phyloP scores from a whole-genome alignment of 2,888 invertebrate species.

The Fabriciana adippe region DNA sequence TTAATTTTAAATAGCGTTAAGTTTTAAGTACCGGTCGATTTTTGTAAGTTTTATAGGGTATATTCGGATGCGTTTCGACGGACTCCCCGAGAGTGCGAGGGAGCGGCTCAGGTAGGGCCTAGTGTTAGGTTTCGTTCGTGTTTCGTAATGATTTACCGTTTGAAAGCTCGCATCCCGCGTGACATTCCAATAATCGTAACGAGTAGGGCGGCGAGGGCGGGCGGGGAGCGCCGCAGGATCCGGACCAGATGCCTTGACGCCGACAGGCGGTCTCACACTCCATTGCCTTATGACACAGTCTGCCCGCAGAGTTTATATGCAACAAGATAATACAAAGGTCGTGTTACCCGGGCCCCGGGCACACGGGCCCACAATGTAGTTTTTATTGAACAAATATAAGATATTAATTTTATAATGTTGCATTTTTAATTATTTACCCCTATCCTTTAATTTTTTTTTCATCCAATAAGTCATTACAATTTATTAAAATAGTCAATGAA shows the following conservation, averaged over 20 bases:
- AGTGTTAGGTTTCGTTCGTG: slow-evolving; percentile 72
- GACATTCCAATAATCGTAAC: slow-evolving; percentile 80
- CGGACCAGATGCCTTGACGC: slow-evolving; percentile 70
- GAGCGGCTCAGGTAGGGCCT: slow-evolving; percentile 64
- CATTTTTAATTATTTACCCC: slow-evolving; percentile 56
- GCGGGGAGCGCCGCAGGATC: slow-evolving; percentile 50
- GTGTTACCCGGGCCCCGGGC: slow-evolving; percentile 82
- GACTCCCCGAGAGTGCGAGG: too few species aligned
- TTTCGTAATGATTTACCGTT: slow-evolving; percentile 69
- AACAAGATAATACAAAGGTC: slow-evolving; percentile 82
- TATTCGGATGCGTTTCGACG: slow-evolving; percentile 68
- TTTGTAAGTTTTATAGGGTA: slow-evolving; percentile 83
- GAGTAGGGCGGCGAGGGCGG: slow-evolving; percentile 59
- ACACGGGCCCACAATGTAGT: slow-evolving; percentile 82
- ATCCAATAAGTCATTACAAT: too few species aligned
- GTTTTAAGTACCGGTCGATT: slow-evolving; percentile 79
- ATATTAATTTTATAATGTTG: slow-evolving; percentile 82
- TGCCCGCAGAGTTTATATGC: slow-evolving; percentile 82
- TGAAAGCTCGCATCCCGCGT: slow-evolving; percentile 77
- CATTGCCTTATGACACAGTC: slow-evolving; percentile 82
- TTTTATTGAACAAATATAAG: slow-evolving; percentile 83
- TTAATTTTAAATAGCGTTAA: slow-evolving; percentile 81
- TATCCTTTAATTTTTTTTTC: background rate
- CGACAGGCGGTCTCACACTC: slow-evolving; percentile 51
- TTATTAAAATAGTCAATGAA: too few species aligned